Base-by-base conservation (phyloP, 1,140 invertebrate species). In the Bacillus rossius region DNA sequence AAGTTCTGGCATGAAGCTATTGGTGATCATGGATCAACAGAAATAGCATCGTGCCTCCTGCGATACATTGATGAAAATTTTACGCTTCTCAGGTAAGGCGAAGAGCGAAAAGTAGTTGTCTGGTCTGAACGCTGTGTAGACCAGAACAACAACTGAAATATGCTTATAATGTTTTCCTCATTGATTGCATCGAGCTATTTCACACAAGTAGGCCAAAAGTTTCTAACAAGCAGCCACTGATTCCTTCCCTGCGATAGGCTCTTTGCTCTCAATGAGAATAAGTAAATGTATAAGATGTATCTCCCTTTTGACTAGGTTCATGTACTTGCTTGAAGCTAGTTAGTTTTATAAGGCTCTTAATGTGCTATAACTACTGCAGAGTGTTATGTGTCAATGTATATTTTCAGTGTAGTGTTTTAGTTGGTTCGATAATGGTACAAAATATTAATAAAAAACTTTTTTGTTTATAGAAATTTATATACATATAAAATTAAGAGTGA, bases 101-200 rank as follows among this genome's bases (percentile, higher is more conserved):
- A 63, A 40, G 20, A 47, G 50, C 49, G 64, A 25, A 63, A 25
- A 10, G 51, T 66, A 8, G 48, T n/a, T 61, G n/a, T 66, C 13
- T 66, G 65, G 63, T 61, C 41, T n/a, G 64, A 65, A 49, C 10
- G 62, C 25, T 61, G 63, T 43, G 41, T 48, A 1, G 53, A 50
- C 3, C 64, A 65, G 23, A 64, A 64, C 25, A 65, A 64, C 25
- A 65, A 65, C 41, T 65, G 45, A 43, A 37, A 25, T 5, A 49
- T 52, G 3, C 4, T 63, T 8, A 26, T n/a, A 14, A 41, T 57
- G 38, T 47, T 53, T 17, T 20, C 10, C 13, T 57, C 38, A 47
- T 43, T 64, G 17, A 29, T 63, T 2, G 8, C 13, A 29, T 25
- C 48, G 26, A 51, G 37, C 8, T 57, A 47, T 34, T 64, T 64